Conservation (phyloP, 2,113 vertebrate genomes). For the Rhombomys opimus region DNA sequence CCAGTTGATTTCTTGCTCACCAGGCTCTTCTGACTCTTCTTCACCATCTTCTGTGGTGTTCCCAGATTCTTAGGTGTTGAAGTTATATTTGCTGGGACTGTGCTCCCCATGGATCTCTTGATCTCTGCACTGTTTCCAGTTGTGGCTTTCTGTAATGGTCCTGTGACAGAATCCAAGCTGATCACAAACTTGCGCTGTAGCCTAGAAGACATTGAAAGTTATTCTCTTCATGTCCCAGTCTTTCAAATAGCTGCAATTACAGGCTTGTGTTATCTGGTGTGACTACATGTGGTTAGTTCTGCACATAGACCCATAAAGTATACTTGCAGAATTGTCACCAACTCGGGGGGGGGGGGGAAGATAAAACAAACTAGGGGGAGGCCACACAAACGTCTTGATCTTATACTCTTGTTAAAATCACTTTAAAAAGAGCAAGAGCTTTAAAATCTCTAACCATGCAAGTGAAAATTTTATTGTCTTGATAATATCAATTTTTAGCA, state of each 20-base stretch:
- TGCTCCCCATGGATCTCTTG: neutral
- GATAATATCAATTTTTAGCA: neutral
- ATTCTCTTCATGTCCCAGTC: neutral
- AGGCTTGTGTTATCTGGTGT: neutral
- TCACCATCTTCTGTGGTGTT: neutral
- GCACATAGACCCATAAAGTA: neutral
- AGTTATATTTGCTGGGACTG: neutral
- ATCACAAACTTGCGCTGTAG: neutral
- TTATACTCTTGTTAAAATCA: neutral
- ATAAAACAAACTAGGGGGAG: neutral
- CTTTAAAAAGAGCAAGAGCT: neutral
- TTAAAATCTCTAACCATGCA: neutral
- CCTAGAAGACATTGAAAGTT: neutral
- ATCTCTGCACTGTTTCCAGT: neutral
- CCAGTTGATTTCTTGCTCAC: neutral
- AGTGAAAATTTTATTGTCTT: conserved; percentile 11
- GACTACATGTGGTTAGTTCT: neutral
- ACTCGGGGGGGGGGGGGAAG: neutral
- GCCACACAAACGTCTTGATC: neutral
- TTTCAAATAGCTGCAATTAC: neutral
- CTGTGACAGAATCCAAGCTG: neutral
- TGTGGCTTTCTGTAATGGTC: neutral
- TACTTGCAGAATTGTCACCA: conserved; percentile 25
- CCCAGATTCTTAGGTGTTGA: neutral
- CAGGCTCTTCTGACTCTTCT: neutral